Conservation (phyloP, 2,113 vertebrate genomes). For the Eptesicus fuscus region DNA sequence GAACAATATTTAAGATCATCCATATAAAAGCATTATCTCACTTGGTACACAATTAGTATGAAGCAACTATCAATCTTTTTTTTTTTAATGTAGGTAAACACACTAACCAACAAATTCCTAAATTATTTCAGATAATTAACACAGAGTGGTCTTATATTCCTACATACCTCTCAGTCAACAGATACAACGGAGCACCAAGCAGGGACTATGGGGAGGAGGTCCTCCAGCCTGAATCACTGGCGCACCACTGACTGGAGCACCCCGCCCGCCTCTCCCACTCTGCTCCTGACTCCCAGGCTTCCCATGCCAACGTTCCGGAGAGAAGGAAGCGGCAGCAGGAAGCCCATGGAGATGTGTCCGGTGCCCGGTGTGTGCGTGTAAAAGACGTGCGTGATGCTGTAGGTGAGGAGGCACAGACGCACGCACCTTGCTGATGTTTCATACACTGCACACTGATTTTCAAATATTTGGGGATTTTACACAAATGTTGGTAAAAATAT, state of each 20-base stretch:
- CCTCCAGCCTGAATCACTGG: neutral
- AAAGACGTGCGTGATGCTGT: fast-evolving
- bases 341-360: fast-evolving
- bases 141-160: neutral
- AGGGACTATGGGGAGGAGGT: neutral
- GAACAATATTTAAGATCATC: neutral
- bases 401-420: fast-evolving
- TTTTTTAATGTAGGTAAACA: neutral
- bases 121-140: neutral
- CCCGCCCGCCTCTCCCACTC: fast-evolving
- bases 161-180: neutral
- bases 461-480: neutral
- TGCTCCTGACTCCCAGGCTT: neutral
- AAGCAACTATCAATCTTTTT: neutral
- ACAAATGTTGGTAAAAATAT: neutral
- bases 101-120: neutral
- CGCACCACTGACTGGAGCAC: fast-evolving
- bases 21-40: neutral
- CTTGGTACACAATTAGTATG: neutral
- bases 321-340: fast-evolving
- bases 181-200: neutral
- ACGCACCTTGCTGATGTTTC: fast-evolving
- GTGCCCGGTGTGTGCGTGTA: fast-evolving
- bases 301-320: fast-evolving
- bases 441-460: fast-evolving